Conservation (phyloP, 1,140 invertebrate genomes). For the Polypedilum vanderplanki region DNA sequence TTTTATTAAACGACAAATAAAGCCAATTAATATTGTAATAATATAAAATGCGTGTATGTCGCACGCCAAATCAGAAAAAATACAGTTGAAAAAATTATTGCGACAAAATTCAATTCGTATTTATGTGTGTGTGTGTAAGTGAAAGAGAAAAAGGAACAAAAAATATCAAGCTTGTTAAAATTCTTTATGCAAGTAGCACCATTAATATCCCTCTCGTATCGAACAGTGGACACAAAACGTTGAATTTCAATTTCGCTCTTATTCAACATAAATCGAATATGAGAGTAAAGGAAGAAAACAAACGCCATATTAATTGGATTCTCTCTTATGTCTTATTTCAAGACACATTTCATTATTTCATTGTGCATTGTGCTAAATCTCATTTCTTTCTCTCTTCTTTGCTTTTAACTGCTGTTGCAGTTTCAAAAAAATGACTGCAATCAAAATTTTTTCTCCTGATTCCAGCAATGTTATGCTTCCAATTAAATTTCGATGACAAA, state of each 20-base stretch:
- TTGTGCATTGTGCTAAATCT: constrained; percentile 17
- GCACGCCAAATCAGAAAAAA: constrained; percentile 1
- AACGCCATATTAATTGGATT: constrained; percentile 12
- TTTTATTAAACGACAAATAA: not conserved
- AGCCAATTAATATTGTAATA: constrained; percentile 1
- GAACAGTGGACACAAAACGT: not conserved
- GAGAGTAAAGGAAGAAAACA: not conserved
- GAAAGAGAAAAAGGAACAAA: not conserved
- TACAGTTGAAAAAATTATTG: not conserved
- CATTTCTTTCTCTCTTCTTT: not conserved
- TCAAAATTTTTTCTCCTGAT: not conserved
- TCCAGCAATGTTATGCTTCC: constrained; percentile 9
- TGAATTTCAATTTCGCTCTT: not conserved
- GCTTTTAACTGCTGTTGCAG: no score
- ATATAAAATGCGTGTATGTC: constrained; percentile 2
- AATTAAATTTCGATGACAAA: constrained; percentile 19
- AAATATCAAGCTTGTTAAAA: constrained; percentile 19
- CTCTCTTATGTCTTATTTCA: constrained; percentile 6
- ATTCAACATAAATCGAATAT: not conserved
- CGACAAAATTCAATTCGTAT: constrained; percentile 10
- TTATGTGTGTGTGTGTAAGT: not conserved
- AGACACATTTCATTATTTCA: not conserved
- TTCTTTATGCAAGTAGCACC: constrained; percentile 17
- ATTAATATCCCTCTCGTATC: not conserved
- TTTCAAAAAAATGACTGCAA: not conserved